These are phyloP conservation scores for Phymatocera aterrima DNA, from an alignment of 2,888 invertebrate species.

Conservation along the genomic window DNA sequence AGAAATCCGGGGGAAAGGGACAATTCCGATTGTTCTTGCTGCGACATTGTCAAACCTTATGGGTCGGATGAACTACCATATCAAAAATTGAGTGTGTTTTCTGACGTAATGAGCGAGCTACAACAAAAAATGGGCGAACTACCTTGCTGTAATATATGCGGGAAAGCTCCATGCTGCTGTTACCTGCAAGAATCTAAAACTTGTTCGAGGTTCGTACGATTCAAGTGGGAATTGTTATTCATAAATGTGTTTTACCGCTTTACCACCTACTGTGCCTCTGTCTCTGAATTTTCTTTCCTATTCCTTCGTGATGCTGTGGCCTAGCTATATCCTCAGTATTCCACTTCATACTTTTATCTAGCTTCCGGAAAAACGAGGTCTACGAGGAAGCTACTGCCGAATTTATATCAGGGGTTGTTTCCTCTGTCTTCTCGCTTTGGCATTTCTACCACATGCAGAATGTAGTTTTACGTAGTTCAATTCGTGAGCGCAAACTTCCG, in stretches of 20 bases:
- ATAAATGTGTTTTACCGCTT: not conserved
- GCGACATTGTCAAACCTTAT: constrained; percentile 51
- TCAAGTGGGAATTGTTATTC: not conserved
- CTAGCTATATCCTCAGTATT: too few relatives aligned
- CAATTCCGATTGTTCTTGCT: constrained; percentile 45
- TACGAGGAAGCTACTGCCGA: too few relatives aligned
- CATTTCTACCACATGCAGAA: not conserved
- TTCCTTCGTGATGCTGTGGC: not conserved
- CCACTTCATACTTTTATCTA: too few relatives aligned
- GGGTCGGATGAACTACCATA: constrained; percentile 60
- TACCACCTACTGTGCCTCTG: not conserved
- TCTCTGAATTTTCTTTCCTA: not conserved
- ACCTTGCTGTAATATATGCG: constrained; percentile 57
- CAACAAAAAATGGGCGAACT: constrained; percentile 62
- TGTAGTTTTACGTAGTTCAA: too few relatives aligned
- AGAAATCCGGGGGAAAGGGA: constrained; percentile 52
- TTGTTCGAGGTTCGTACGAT: constrained; percentile 17
- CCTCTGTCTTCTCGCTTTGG: too few relatives aligned
- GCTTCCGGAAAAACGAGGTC: too few relatives aligned
- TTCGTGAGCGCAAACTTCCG: not conserved
- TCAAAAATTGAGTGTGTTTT: constrained; percentile 61
- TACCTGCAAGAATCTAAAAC: constrained; percentile 14
- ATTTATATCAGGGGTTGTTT: too few relatives aligned
- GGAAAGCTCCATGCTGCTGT: constrained; percentile 59
- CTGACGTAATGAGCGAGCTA: constrained; percentile 64